phyloP scores from a whole-genome alignment of 2,797 vertebrate species.

The Rhinichthys osculus region DNA sequence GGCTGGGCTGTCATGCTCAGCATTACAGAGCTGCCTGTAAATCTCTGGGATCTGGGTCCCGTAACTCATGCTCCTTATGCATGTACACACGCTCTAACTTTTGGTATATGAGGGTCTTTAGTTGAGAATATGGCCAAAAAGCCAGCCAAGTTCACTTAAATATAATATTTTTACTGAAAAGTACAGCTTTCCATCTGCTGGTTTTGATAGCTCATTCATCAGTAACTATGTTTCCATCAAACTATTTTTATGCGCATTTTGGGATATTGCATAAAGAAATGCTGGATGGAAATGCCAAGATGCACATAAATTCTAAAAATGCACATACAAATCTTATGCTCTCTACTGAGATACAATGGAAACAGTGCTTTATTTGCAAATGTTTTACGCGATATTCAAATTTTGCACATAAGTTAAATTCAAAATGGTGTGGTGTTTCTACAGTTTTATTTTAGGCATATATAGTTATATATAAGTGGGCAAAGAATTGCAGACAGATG shows the following conservation, averaged over 20 bases:
- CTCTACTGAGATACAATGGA: too few relatives aligned
- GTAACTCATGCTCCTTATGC: neutral
- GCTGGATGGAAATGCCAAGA: too few relatives aligned
- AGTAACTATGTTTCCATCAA: neutral
- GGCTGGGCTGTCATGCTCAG: constrained; percentile 19
- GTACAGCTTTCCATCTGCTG: constrained; percentile 34
- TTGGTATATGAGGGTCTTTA: constrained; percentile 21
- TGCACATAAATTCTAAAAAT: too few relatives aligned
- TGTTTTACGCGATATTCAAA: too few relatives aligned
- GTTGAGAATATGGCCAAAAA: neutral
- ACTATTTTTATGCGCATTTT: too few relatives aligned
- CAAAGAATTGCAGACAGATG: constrained; percentile 17
- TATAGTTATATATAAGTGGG: neutral
- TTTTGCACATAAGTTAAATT: too few relatives aligned
- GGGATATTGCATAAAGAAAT: too few relatives aligned
- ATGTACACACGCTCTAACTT: neutral
- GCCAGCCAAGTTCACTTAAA: constrained; percentile 44
- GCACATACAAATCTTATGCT: too few relatives aligned
- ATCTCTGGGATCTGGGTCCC: constrained; percentile 10
- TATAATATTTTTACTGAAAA: constrained; percentile 15
- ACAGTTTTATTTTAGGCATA: constrained; percentile 7
- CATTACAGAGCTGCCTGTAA: constrained; percentile 18
- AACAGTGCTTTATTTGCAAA: too few relatives aligned
- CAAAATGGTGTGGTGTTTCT: neutral
- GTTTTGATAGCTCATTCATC: constrained; percentile 48